Percentiles rank a stretch among this genome's conserved stretches.
Evolutionary conservation across 2,113 vertebrate genomes (phyloP).

Genomic region (Phycodurus eques): DNA sequence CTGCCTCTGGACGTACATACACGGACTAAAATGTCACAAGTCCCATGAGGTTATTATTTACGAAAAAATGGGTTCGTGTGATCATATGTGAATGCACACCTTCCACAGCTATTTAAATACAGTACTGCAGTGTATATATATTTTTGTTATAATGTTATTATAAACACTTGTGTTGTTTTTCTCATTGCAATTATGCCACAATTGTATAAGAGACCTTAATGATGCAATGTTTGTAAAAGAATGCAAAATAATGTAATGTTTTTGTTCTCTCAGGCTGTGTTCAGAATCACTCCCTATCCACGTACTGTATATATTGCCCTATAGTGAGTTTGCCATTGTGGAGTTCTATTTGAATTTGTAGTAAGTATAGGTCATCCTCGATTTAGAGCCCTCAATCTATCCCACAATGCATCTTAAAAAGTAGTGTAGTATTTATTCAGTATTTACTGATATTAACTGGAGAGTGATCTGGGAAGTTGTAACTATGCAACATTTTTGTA

Average conservation of each 20-base stretch:
- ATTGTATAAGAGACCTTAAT: background rate
- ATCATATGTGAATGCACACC: constrained; percentile 37
- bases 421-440: too few relatives aligned
- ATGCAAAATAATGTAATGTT: background rate
- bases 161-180: background rate
- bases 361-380: too few relatives aligned
- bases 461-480: too few relatives aligned
- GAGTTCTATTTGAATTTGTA: too few relatives aligned
- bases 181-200: background rate
- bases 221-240: background rate
- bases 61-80: constrained; percentile 18
- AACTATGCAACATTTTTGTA: too few relatives aligned
- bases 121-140: background rate
- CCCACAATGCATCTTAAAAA: too few relatives aligned
- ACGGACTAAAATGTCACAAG: constrained; percentile 36
- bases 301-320: too few relatives aligned
- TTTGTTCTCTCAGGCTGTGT: background rate
- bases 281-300: background rate
- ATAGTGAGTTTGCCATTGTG: too few relatives aligned
- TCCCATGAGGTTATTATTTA: constrained; percentile 30
- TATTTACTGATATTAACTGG: too few relatives aligned
- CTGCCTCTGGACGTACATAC: constrained; percentile 37
- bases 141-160: constrained; percentile 4
- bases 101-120: background rate
- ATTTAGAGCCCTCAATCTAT: too few relatives aligned